phyloP scores from a whole-genome alignment of 2,888 invertebrate species.

The Amblyjoppa fuscipennis region DNA sequence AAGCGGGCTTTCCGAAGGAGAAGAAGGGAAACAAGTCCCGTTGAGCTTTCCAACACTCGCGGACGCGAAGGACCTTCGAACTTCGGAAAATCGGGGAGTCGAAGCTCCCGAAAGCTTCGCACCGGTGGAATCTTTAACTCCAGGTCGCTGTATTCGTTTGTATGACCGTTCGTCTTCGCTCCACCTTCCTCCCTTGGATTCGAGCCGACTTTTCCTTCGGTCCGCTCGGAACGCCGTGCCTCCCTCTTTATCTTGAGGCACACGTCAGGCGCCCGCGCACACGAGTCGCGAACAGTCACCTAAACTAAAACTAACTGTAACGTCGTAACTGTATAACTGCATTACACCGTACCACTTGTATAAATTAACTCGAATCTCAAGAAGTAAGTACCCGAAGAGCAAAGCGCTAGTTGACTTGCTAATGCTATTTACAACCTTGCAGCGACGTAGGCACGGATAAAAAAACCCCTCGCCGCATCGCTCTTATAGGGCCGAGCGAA shows the following conservation, averaged over 20 bases:
- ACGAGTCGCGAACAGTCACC: slow-evolving; percentile 68
- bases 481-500: background rate
- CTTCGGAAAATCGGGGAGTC: slow-evolving; percentile 16
- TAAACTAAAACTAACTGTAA: slow-evolving; percentile 81
- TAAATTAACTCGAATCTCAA: slow-evolving; percentile 84
- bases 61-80: background rate
- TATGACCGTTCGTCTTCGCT: slow-evolving; percentile 12
- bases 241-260: background rate
- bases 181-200: slow-evolving; percentile 13
- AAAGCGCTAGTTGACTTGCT: slow-evolving; percentile 84
- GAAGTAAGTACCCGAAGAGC: slow-evolving; percentile 81
- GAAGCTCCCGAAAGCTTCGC: slow-evolving; percentile 21
- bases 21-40: slow-evolving; percentile 20
- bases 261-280: background rate
- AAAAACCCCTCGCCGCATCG: slow-evolving; percentile 39
- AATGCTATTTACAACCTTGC: slow-evolving; percentile 82
- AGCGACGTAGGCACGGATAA: slow-evolving; percentile 71
- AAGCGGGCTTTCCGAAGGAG: background rate
- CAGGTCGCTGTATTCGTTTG: slow-evolving; percentile 35
- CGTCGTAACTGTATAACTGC: slow-evolving; percentile 81
- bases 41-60: slow-evolving; percentile 3
- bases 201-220: slow-evolving; percentile 5
- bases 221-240: background rate
- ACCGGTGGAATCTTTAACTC: slow-evolving; percentile 6
- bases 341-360: slow-evolving; percentile 82